Evolutionary conservation across 2,888 invertebrate genomes (phyloP).

Genomic region (Palloptera scutellata): DNA sequence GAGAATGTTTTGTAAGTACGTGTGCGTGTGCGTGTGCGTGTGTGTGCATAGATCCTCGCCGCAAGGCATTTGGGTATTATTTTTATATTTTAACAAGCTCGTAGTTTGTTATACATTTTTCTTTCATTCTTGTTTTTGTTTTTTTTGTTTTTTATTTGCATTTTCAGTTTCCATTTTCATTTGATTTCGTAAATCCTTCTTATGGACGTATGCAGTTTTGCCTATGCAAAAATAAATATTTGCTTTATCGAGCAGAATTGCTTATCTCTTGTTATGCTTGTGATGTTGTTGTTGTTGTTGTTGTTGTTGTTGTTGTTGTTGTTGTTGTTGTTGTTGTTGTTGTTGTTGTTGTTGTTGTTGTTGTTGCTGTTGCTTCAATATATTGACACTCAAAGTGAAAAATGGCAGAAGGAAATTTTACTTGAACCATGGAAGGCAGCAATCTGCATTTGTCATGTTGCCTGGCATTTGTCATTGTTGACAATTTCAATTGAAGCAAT

Average conservation of each 20-base stretch:
- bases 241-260: constrained; percentile 25
- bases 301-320: neutral
- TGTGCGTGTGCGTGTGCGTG: too few relatives aligned
- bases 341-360: constrained; percentile 5
- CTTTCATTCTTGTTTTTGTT: too few relatives aligned
- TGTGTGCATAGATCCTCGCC: too few relatives aligned
- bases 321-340: neutral
- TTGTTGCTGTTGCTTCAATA: neutral
- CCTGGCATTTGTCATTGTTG: constrained; percentile 33
- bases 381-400: too few relatives aligned
- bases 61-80: too few relatives aligned
- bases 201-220: neutral
- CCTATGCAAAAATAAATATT: constrained; percentile 18
- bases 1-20: too few relatives aligned
- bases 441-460: constrained; percentile 37
- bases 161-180: too few relatives aligned
- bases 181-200: too few relatives aligned
- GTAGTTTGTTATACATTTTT: too few relatives aligned
- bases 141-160: too few relatives aligned
- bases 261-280: constrained; percentile 18
- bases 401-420: constrained; percentile 26
- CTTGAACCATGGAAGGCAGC: neutral
- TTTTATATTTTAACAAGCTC: too few relatives aligned
- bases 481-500: constrained; percentile 40
- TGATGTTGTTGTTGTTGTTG: constrained; percentile 15